These are phyloP conservation scores for Xenopus borealis DNA, from an alignment of 2,113 vertebrate genomes.

Conservation along the genomic window DNA sequence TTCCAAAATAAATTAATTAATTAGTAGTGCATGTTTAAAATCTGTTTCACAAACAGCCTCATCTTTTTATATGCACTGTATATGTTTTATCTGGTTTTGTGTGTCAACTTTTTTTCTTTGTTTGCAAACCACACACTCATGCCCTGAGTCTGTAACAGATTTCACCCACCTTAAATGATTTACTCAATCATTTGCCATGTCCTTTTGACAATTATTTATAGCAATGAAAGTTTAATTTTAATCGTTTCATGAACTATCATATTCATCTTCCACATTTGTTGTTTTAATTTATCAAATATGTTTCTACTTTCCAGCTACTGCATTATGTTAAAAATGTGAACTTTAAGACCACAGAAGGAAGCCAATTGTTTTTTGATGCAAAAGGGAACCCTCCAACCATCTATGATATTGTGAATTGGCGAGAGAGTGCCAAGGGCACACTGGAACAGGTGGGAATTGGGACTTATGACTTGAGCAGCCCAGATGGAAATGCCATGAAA, in stretches of 20 bases:
- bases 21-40: too few species aligned
- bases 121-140: too few species aligned
- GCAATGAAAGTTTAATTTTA: neutral
- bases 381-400: constrained; percentile 24
- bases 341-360: neutral
- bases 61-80: neutral
- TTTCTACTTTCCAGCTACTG: neutral
- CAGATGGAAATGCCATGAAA: constrained; percentile 1
- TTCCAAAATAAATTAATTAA: neutral
- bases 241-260: constrained; percentile 30
- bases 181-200: too few species aligned
- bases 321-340: constrained; percentile 24
- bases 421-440: neutral
- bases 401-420: constrained; percentile 31
- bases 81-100: neutral
- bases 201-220: constrained; percentile 39
- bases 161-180: too few species aligned
- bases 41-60: too few species aligned
- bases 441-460: constrained; percentile 17
- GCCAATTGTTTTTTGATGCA: constrained; percentile 20
- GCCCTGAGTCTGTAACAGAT: too few species aligned
- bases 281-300: neutral
- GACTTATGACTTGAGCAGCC: constrained; percentile 4
- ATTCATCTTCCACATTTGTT: constrained; percentile 46
- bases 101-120: neutral